phyloP scores from a whole-genome alignment of 2,113 vertebrate genomes.

The Nycticryphes semicollaris region DNA sequence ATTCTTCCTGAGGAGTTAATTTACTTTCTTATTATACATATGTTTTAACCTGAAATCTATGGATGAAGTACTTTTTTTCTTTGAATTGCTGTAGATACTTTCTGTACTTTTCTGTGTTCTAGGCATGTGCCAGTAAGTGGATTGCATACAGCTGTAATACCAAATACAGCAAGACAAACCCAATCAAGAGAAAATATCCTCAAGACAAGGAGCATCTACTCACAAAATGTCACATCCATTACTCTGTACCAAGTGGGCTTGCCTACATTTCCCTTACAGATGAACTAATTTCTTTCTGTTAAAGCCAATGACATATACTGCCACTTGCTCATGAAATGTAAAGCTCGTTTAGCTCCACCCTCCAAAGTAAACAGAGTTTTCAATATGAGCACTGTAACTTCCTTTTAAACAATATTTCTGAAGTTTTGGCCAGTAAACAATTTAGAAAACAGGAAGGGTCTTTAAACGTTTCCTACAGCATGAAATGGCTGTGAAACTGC shows the following conservation, averaged over 20 bases:
- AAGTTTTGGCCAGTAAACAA: not conserved
- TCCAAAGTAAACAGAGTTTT: not conserved
- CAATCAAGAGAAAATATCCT: not conserved
- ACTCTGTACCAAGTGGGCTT: not conserved
- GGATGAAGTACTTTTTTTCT: not conserved
- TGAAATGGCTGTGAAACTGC: not conserved
- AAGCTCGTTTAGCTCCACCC: rapidly evolving
- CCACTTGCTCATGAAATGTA: not conserved
- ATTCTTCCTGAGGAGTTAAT: not conserved
- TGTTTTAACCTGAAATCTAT: not conserved
- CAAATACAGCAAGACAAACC: not conserved
- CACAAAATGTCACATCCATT: not conserved
- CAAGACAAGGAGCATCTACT: not conserved
- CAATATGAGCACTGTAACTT: not conserved
- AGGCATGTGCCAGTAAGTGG: not conserved
- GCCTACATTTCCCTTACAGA: not conserved
- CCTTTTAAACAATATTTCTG: not conserved
- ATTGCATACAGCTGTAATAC: not conserved
- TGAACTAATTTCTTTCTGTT: not conserved
- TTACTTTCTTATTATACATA: not conserved
- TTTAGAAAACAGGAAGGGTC: not conserved
- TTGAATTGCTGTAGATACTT: not conserved
- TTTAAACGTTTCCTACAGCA: not conserved
- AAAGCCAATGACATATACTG: not conserved
- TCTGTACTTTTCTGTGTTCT: not conserved